These are phyloP conservation scores for Kryptolebias marmoratus DNA, from an alignment of 2,113 vertebrate species.

Conservation along the genomic window DNA sequence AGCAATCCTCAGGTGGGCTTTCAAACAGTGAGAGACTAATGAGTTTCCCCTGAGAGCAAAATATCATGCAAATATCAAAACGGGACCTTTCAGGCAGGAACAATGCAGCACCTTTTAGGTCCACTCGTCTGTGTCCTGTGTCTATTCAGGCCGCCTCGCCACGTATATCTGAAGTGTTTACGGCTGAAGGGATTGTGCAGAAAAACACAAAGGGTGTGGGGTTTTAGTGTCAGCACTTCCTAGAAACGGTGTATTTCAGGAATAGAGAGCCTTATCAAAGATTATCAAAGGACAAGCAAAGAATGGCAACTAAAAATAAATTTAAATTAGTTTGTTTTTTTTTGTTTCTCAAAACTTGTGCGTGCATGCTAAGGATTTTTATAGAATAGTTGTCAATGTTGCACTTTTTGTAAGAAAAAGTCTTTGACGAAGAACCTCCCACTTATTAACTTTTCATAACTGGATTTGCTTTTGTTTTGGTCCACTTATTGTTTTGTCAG, in stretches of 20 bases:
- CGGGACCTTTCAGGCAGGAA: slow-evolving; percentile 57
- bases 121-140: slow-evolving; percentile 37
- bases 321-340: too few relatives aligned
- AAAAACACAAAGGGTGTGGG: slow-evolving; percentile 20
- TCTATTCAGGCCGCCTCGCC: slow-evolving; percentile 33
- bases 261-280: neutral
- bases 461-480: neutral
- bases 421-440: neutral
- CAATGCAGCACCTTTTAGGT: slow-evolving; percentile 55
- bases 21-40: slow-evolving; percentile 47
- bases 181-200: slow-evolving; percentile 12
- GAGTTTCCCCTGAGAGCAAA: slow-evolving; percentile 29
- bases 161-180: slow-evolving; percentile 27
- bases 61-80: slow-evolving; percentile 48
- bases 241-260: slow-evolving; percentile 6
- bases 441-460: slow-evolving; percentile 3
- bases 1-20: slow-evolving; percentile 37
- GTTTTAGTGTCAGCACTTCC: slow-evolving; percentile 18
- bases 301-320: neutral
- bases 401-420: neutral
- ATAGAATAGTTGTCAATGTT: too few relatives aligned
- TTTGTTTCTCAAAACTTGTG: too few relatives aligned
- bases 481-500: slow-evolving; percentile 32
- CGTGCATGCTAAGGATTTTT: too few relatives aligned
- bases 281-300: neutral